phyloP scores from a whole-genome alignment of 1,140 invertebrate genomes.

The Tyrophagus putrescentiae region DNA sequence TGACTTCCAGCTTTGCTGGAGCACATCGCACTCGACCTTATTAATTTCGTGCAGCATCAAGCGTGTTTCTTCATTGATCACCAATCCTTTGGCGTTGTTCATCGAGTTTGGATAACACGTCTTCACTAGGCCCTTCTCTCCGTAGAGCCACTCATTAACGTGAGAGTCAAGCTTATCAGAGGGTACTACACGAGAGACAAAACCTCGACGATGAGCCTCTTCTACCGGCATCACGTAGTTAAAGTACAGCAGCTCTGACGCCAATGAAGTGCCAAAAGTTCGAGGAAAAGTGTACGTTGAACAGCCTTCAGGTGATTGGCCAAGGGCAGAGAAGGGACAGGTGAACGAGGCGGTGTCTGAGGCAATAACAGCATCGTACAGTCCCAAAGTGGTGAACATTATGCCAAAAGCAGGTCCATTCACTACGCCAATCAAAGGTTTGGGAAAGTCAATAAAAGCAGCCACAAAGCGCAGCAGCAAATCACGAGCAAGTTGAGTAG shows the following conservation, averaged over 20 bases:
- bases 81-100: slow-evolving; percentile 19
- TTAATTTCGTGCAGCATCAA: slow-evolving; percentile 40
- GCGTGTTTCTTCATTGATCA: slow-evolving; percentile 9
- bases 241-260: slow-evolving; percentile 60
- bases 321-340: slow-evolving; percentile 64
- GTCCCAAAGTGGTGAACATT: slow-evolving; percentile 55
- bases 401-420: slow-evolving; percentile 86
- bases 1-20: slow-evolving; percentile 44
- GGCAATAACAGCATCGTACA: slow-evolving; percentile 77
- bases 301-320: slow-evolving; percentile 65
- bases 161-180: slow-evolving; percentile 38
- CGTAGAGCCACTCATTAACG: slow-evolving; percentile 12
- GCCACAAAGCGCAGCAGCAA: slow-evolving; percentile 47
- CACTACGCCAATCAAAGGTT: slow-evolving; percentile 66
- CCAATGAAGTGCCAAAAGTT: slow-evolving; percentile 54
- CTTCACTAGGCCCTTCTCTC: slow-evolving; percentile 19
- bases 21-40: slow-evolving; percentile 39
- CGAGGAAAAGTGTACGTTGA: slow-evolving; percentile 64
- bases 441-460: slow-evolving; percentile 69
- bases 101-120: slow-evolving; percentile 20
- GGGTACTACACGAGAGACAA: slow-evolving; percentile 53
- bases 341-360: slow-evolving; percentile 64
- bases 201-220: slow-evolving; percentile 51
- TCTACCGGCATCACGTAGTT: slow-evolving; percentile 57
- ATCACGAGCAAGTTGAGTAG: slow-evolving; percentile 34